A percentile compares a stretch with the other conserved stretches of the same genome.
Evolutionary conservation across 2,113 vertebrate genomes (phyloP).

Genomic region (Phylloscopus whistleri): DNA sequence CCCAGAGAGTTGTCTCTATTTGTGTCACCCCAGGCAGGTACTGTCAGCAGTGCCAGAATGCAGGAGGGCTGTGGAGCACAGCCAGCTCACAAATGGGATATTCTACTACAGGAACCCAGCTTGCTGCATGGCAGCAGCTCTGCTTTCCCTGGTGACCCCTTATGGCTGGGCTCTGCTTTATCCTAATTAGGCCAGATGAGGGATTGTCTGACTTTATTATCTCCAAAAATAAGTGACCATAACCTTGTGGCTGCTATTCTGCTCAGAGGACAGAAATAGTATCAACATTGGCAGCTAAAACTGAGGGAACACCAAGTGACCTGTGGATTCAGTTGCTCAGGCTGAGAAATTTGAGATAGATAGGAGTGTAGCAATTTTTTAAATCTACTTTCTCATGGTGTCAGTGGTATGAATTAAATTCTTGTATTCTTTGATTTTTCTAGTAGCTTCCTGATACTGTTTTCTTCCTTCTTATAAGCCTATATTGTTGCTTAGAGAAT

Average conservation of each 20-base stretch:
- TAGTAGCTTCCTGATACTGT: neutral
- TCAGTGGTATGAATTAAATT: neutral
- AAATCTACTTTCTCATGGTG: neutral
- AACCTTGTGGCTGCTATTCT: neutral
- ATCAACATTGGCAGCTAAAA: neutral
- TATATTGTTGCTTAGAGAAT: neutral
- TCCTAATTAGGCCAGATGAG: neutral
- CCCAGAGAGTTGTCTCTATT: neutral
- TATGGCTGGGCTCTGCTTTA: neutral
- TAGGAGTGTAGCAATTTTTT: neutral
- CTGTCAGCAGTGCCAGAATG: neutral
- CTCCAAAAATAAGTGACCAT: neutral
- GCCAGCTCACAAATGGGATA: neutral
- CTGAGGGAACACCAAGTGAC: neutral
- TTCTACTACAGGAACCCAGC: neutral
- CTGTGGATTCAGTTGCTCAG: neutral
- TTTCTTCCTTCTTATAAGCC: neutral
- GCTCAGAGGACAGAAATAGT: neutral
- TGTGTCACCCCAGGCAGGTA: slow-evolving; percentile 2
- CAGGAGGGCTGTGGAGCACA: neutral
- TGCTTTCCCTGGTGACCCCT: neutral
- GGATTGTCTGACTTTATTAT: neutral
- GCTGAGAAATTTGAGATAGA: neutral
- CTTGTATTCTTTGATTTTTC: neutral
- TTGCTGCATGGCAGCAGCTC: neutral